These are phyloP conservation scores for Paramuricea clavata DNA, from an alignment of 92 coral and sea anemone genomes.

Conservation along the genomic window DNA sequence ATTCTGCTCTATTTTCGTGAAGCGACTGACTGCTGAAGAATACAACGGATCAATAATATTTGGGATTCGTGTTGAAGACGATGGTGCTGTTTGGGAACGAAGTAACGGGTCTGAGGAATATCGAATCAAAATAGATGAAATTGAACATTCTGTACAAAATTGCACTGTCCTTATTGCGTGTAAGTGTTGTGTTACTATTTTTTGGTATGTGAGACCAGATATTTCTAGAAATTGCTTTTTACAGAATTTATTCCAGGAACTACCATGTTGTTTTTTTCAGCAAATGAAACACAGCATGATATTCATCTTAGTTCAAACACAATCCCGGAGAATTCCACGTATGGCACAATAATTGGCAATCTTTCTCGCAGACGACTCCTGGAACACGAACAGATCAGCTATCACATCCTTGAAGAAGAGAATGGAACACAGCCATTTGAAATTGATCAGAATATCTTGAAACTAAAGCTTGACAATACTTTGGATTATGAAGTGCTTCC, in stretches of 20 bases:
- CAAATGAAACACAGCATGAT: constrained; percentile 12
- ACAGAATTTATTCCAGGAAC: too few relatives aligned
- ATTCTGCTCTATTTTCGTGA: not conserved
- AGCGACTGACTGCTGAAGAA: constrained; percentile 1
- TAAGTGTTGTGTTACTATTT: too few relatives aligned
- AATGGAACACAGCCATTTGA: not conserved
- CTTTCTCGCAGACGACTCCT: constrained; percentile 20
- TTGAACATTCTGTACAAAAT: not conserved
- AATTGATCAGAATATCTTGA: not conserved
- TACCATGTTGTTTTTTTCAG: not conserved
- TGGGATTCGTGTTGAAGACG: constrained; percentile 29
- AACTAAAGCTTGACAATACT: not conserved
- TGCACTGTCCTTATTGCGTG: constrained; percentile 2
- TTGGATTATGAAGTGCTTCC: constrained; percentile 29
- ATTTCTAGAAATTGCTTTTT: too few relatives aligned
- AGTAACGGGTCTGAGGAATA: not conserved
- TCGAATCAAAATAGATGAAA: not conserved
- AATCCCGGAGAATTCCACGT: constrained; percentile 78
- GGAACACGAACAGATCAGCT: not conserved
- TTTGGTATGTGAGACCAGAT: too few relatives aligned
- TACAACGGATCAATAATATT: not conserved
- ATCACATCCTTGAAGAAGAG: not conserved
- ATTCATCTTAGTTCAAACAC: constrained; percentile 32
- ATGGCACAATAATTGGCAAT: constrained; percentile 73
- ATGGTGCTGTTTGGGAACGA: constrained; percentile 1